A percentile compares a stretch with the other conserved stretches of the same genome.
phyloP scores from a whole-genome alignment of 64 coral and sea anemone genomes.

The Trachythela sp. region DNA sequence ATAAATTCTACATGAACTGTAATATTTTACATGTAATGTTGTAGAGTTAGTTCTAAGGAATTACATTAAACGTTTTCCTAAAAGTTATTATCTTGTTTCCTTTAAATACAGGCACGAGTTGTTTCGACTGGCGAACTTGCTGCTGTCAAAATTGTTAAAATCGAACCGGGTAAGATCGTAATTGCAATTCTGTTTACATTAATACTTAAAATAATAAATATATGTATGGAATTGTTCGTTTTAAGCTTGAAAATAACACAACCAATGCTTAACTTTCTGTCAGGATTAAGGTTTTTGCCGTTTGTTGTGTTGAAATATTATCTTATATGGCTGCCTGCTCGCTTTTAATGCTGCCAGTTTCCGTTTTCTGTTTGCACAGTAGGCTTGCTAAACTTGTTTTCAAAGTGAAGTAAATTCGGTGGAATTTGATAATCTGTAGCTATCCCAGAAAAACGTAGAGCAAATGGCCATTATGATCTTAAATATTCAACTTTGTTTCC shows the following conservation, averaged over 20 bases:
- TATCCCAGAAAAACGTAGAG: neutral
- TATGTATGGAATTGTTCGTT: neutral
- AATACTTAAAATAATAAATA: too few species aligned
- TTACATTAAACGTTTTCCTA: too few species aligned
- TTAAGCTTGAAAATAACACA: neutral
- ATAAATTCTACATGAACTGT: neutral
- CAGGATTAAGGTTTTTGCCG: neutral
- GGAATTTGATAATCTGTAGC: neutral
- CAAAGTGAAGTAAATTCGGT: neutral
- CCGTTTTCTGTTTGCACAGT: neutral
- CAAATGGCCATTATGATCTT: neutral
- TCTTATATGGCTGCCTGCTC: neutral
- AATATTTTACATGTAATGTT: too few species aligned
- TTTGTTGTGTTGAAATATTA: neutral
- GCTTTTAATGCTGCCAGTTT: neutral
- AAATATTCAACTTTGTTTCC: too few species aligned
- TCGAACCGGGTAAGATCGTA: slow-evolving; percentile 76
- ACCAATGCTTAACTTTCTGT: neutral
- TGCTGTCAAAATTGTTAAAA: slow-evolving; percentile 96
- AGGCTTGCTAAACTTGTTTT: neutral
- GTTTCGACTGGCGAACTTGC: slow-evolving; percentile 88
- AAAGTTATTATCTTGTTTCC: too few species aligned
- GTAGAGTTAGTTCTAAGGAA: too few species aligned
- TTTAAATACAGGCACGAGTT: slow-evolving; percentile 84
- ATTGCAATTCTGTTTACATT: neutral